phyloP scores from a whole-genome alignment of 2,113 vertebrate genomes.

The Chauna torquata region DNA sequence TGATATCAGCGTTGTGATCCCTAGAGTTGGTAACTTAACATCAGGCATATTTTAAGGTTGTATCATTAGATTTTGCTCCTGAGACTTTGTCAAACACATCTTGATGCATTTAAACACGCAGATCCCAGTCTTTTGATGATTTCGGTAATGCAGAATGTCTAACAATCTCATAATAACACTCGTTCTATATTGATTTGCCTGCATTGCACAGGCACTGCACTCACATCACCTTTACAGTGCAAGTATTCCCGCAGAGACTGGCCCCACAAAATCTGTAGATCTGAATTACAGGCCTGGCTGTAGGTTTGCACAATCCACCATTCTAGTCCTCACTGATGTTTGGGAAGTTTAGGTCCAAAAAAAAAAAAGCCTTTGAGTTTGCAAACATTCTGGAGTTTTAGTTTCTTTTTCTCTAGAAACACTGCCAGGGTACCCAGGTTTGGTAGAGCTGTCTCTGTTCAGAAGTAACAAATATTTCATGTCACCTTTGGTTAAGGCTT shows the following conservation, averaged over 20 bases:
- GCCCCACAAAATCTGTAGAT: too few species aligned
- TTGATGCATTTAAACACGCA: background rate
- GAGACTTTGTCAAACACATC: background rate
- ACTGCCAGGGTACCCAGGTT: background rate
- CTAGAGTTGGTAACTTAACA: background rate
- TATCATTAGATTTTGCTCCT: background rate
- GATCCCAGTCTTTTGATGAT: background rate
- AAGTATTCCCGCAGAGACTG: background rate
- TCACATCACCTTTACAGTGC: background rate
- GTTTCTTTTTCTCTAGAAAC: background rate
- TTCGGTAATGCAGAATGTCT: background rate
- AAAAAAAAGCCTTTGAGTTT: background rate
- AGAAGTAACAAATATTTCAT: too few species aligned
- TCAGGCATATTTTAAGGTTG: background rate
- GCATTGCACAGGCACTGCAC: too few species aligned
- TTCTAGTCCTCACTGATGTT: background rate
- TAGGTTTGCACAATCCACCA: background rate
- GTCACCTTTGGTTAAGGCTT: background rate
- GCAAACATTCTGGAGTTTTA: background rate
- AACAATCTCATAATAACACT: background rate
- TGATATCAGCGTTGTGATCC: background rate
- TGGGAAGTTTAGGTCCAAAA: background rate
- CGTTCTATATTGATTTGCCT: background rate
- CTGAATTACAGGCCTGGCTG: background rate
- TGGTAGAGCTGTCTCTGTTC: background rate